Conservation (phyloP, 1,140 invertebrate genomes). For the Pissodes strobi region DNA sequence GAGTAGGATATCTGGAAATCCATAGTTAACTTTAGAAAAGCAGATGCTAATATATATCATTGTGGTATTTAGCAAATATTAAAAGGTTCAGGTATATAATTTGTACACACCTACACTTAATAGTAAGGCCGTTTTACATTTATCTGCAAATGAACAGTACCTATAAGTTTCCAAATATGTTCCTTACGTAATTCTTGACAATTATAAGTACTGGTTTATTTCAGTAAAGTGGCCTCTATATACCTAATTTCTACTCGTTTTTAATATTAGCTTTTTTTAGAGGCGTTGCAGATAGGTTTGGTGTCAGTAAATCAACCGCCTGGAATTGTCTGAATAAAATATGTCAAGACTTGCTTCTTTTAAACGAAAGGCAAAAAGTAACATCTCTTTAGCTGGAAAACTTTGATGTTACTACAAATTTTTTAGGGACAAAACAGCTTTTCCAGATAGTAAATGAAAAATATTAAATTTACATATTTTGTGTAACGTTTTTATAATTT, state of each 20-base stretch:
- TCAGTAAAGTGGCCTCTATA: too few species aligned
- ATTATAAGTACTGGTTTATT: too few species aligned
- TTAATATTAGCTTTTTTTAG: too few species aligned
- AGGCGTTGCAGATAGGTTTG: background rate
- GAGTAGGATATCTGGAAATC: slow-evolving; percentile 4
- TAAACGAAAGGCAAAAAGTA: background rate
- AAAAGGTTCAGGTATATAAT: too few species aligned
- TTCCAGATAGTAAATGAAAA: background rate
- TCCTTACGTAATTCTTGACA: too few species aligned
- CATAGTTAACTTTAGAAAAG: background rate
- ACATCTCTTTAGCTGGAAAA: background rate
- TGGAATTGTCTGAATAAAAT: slow-evolving; percentile 3
- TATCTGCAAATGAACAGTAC: too few species aligned
- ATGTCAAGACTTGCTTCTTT: background rate
- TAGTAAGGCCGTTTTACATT: too few species aligned
- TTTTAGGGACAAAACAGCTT: slow-evolving; percentile 1
- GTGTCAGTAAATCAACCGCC: background rate
- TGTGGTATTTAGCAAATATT: slow-evolving; percentile 2
- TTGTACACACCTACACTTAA: too few species aligned
- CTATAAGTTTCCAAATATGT: too few species aligned
- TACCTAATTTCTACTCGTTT: too few species aligned
- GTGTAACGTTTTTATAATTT: too few species aligned
- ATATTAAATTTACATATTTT: background rate
- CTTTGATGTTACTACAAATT: background rate
- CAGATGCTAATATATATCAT: background rate